These are phyloP conservation scores for Petromus typicus DNA, from an alignment of 2,113 vertebrate genomes.

Conservation along the genomic window DNA sequence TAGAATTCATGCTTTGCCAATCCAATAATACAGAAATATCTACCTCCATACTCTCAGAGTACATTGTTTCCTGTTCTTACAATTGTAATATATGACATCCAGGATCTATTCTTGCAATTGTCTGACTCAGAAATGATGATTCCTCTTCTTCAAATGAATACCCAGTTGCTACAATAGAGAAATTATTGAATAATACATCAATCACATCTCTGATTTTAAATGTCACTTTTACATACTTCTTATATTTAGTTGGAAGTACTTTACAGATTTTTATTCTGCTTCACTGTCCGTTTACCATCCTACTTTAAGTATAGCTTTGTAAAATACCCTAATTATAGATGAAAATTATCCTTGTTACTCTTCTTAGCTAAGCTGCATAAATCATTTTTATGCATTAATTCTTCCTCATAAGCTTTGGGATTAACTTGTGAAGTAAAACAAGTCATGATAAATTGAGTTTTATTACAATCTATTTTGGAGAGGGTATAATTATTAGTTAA, in stretches of 20 bases:
- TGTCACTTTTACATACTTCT: neutral
- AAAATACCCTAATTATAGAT: neutral
- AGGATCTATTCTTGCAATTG: neutral
- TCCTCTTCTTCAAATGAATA: neutral
- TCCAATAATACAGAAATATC: neutral
- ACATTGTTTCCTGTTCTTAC: neutral
- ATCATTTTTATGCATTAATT: constrained; percentile 3
- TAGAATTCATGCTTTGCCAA: neutral
- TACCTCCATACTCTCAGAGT: neutral
- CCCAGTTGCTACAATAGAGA: neutral
- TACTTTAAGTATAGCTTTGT: neutral
- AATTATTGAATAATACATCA: neutral
- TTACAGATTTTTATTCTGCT: neutral
- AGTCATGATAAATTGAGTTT: neutral
- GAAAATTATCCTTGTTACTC: neutral
- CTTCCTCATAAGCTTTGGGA: neutral
- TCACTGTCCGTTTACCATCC: neutral
- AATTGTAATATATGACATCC: neutral
- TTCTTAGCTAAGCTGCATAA: constrained; percentile 7
- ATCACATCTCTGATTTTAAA: neutral
- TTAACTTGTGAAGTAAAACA: neutral
- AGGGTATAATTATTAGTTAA: neutral
- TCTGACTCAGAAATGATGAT: neutral
- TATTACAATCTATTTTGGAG: neutral
- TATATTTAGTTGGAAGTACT: neutral